These are phyloP conservation scores for Vimba vimba DNA, from an alignment of 2,113 vertebrate genomes.

Conservation along the genomic window DNA sequence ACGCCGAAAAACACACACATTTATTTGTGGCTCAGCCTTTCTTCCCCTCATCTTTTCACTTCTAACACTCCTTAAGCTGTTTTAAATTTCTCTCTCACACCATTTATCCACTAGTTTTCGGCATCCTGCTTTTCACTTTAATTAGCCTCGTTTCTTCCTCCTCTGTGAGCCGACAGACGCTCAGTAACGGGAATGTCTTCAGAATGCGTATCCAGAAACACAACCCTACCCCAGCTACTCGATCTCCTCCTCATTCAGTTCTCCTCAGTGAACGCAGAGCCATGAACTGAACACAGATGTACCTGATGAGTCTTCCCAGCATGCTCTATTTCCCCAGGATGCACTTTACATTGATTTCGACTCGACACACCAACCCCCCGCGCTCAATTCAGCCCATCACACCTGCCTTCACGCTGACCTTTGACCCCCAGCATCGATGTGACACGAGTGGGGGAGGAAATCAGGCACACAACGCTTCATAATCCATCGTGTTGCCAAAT, in stretches of 20 bases:
- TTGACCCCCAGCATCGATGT: background rate
- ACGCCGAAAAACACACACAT: constrained; percentile 40
- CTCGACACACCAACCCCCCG: background rate
- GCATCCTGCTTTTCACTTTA: background rate
- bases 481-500: no score
- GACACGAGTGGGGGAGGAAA: background rate
- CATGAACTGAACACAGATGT: background rate
- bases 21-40: constrained; percentile 29
- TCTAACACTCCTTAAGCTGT: constrained; percentile 51
- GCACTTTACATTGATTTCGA: constrained; percentile 19
- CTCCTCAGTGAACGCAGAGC: no score
- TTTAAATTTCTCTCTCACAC: constrained; percentile 25
- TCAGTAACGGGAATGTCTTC: background rate
- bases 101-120: background rate
- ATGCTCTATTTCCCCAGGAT: background rate
- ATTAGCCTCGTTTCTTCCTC: constrained; percentile 8
- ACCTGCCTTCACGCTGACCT: constrained; percentile 31
- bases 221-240: background rate
- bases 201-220: background rate
- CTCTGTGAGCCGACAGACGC: background rate
- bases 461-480: background rate
- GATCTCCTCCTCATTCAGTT: background rate
- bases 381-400: background rate
- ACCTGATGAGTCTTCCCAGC: background rate
- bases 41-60: constrained; percentile 37